A percentile compares a stretch with the other conserved stretches of the same genome.
Evolutionary conservation across 2,888 invertebrate species (phyloP).

Genomic region (Lasiommata megera): DNA sequence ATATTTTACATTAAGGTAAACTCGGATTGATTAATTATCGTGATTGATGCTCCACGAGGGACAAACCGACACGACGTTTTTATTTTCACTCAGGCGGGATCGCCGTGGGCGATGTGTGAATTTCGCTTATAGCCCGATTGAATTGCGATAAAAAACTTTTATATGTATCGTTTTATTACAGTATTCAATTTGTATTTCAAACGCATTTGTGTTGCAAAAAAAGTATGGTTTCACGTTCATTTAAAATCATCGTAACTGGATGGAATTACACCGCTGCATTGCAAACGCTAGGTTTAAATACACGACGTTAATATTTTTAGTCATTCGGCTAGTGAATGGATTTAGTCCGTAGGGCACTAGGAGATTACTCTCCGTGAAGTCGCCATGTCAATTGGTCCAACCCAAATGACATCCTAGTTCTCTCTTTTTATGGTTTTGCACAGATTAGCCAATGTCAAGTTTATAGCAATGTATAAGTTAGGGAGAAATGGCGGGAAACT

Average conservation of each 20-base stretch:
- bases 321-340: too few relatives aligned
- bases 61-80: not conserved
- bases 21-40: constrained; percentile 9
- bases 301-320: too few relatives aligned
- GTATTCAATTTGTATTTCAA: not conserved
- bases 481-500: too few relatives aligned
- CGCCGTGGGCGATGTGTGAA: not conserved
- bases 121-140: not conserved
- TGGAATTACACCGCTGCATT: not conserved
- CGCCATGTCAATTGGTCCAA: too few relatives aligned
- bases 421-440: too few relatives aligned
- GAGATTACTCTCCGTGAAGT: too few relatives aligned
- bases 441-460: too few relatives aligned
- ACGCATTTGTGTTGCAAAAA: not conserved
- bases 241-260: not conserved
- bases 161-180: not conserved
- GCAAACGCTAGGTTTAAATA: too few relatives aligned
- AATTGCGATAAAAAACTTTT: not conserved
- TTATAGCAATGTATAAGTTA: too few relatives aligned
- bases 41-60: constrained; percentile 8
- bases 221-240: not conserved
- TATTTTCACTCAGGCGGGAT: not conserved
- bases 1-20: constrained; percentile 8
- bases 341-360: too few relatives aligned
- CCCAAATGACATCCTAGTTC: too few relatives aligned